Evolutionary conservation across 1,140 invertebrate genomes (phyloP).

Genomic region (Matsumurasca onukii): DNA sequence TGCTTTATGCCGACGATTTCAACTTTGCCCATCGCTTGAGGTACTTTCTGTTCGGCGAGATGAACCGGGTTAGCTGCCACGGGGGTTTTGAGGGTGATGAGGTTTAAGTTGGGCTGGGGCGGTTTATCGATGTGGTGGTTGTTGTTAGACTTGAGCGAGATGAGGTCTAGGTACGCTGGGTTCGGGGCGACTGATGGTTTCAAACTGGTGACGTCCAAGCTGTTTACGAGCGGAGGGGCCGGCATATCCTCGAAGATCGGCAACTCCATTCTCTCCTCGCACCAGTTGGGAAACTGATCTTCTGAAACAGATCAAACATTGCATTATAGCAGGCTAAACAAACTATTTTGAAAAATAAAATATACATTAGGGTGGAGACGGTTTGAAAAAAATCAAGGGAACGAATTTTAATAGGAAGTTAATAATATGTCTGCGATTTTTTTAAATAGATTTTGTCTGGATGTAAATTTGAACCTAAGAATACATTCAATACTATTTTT

Average conservation of each 20-base stretch:
- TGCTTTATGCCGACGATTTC: background rate
- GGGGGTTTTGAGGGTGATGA: background rate
- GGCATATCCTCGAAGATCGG: slow-evolving; percentile 66
- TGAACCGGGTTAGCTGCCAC: background rate
- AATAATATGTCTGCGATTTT: background rate
- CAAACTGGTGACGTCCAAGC: slow-evolving; percentile 44
- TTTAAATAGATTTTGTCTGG: background rate
- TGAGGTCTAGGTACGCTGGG: slow-evolving; percentile 10
- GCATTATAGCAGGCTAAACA: slow-evolving; percentile 47
- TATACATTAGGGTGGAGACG: too few species aligned
- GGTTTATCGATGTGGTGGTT: background rate
- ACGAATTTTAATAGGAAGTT: background rate
- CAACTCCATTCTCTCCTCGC: slow-evolving; percentile 68
- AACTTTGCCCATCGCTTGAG: background rate
- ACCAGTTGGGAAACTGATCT: slow-evolving; percentile 68
- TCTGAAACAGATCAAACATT: too few species aligned
- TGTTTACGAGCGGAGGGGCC: slow-evolving; percentile 47
- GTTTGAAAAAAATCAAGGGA: background rate
- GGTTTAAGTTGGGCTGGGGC: background rate
- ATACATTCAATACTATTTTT: background rate
- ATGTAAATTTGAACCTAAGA: background rate
- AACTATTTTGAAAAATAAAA: background rate
- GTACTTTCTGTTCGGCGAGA: too few species aligned
- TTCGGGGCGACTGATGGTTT: background rate
- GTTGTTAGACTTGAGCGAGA: background rate